A percentile compares a stretch with the other conserved stretches of the same genome.
Conservation (phyloP, 2,797 vertebrate genomes). For the Tragelaphus eurycerus region DNA sequence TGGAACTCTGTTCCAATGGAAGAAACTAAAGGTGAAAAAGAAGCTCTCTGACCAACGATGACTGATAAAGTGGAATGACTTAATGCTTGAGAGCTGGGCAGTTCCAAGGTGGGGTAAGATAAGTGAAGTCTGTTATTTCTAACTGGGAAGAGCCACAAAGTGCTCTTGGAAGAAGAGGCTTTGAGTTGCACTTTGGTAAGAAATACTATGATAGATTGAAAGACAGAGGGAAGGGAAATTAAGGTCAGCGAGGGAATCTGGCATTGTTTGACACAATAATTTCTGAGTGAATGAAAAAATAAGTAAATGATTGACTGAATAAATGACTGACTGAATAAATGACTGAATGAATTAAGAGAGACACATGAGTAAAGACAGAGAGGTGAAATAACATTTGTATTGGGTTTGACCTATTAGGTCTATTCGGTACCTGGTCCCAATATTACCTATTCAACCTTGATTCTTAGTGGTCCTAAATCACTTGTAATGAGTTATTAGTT, state of each 20-base stretch:
- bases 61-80: not conserved
- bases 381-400: not conserved
- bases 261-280: not conserved
- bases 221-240: not conserved
- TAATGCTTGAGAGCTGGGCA: not conserved
- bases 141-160: not conserved
- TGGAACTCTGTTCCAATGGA: not conserved
- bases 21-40: not conserved
- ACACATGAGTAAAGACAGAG: not conserved
- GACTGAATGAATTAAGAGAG: not conserved
- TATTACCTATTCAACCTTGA: not conserved
- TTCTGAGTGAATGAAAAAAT: not conserved
- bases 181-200: not conserved
- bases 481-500: not conserved
- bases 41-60: not conserved
- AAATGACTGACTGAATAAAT: not conserved
- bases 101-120: accelerated
- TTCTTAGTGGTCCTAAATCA: not conserved
- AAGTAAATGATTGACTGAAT: not conserved
- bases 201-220: not conserved
- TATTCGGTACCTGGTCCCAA: not conserved
- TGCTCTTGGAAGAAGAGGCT: not conserved
- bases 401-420: not conserved
- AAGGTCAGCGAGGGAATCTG: not conserved
- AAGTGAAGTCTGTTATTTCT: not conserved